A percentile compares a stretch with the other conserved stretches of the same genome.
These are phyloP conservation scores for Lasioglossum marginatum DNA, from an alignment of 2,888 invertebrate species.

Conservation along the genomic window DNA sequence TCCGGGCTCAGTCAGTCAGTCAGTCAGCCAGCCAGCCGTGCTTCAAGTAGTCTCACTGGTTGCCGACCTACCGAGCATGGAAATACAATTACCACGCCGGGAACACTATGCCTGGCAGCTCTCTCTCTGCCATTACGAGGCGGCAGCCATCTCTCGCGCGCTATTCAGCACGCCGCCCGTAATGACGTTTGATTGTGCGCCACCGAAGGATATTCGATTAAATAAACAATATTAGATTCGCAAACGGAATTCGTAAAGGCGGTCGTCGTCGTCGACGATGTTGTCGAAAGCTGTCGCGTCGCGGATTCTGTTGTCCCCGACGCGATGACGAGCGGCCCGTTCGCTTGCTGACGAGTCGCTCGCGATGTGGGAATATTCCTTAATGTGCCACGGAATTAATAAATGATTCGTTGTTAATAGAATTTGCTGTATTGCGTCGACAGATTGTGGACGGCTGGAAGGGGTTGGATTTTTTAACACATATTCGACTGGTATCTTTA, in stretches of 20 bases:
- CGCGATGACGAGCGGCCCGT: background rate
- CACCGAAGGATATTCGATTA: constrained; percentile 83
- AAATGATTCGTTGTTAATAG: background rate
- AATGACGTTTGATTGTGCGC: constrained; percentile 84
- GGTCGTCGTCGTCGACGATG: constrained; percentile 3
- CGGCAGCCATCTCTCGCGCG: constrained; percentile 34
- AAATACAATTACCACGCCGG: constrained; percentile 83
- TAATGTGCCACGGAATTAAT: background rate
- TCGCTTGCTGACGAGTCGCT: background rate
- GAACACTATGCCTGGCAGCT: constrained; percentile 70
- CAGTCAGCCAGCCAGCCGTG: constrained; percentile 66
- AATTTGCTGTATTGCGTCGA: background rate
- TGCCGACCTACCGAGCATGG: constrained; percentile 78
- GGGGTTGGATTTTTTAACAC: no score
- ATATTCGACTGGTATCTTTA: no score
- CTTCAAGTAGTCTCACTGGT: constrained; percentile 61
- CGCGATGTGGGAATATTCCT: background rate
- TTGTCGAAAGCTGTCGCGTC: background rate
- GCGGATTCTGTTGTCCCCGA: constrained; percentile 34
- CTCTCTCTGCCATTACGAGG: constrained; percentile 61
- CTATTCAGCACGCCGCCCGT: constrained; percentile 66
- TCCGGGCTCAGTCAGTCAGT: constrained; percentile 62
- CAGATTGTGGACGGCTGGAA: background rate
- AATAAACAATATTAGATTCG: constrained; percentile 83
- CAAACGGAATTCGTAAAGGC: constrained; percentile 69